Evolutionary conservation across 2,113 vertebrate genomes (phyloP).

Genomic region (Diadophis punctatus): DNA sequence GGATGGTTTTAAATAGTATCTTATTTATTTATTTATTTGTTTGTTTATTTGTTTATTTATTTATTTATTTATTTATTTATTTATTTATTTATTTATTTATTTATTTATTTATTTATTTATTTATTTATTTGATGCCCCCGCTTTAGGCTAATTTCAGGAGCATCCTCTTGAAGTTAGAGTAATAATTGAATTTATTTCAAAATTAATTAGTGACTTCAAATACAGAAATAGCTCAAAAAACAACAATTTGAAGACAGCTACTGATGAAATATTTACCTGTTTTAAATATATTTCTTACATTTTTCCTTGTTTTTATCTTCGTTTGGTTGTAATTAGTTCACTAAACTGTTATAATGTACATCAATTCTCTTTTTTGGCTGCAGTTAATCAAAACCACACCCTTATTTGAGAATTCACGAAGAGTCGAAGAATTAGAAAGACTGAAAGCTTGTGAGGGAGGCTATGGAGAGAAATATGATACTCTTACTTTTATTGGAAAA

Average conservation of each 20-base stretch:
- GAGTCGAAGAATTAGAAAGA: conserved; percentile 74
- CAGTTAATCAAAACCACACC: conserved; percentile 67
- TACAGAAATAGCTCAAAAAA: background rate
- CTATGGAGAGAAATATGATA: conserved; percentile 79
- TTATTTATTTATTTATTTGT: no score
- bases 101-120: background rate
- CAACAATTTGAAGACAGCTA: background rate
- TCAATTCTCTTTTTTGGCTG: background rate
- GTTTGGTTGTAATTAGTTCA: background rate
- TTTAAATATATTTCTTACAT: background rate
- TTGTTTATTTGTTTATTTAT: no score
- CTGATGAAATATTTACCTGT: background rate
- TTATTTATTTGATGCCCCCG: background rate
- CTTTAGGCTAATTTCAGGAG: background rate
- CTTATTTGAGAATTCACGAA: conserved; percentile 65
- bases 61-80: no score
- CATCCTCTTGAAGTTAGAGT: background rate
- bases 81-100: no score
- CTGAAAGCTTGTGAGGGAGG: conserved; percentile 83
- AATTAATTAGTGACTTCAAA: background rate
- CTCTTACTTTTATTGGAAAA: conserved; percentile 79
- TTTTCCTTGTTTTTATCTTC: background rate
- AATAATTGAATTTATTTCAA: background rate
- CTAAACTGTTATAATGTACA: background rate
- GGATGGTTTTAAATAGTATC: background rate